Conservation (phyloP, 2,888 invertebrate species). For the Heliconius cydno region DNA sequence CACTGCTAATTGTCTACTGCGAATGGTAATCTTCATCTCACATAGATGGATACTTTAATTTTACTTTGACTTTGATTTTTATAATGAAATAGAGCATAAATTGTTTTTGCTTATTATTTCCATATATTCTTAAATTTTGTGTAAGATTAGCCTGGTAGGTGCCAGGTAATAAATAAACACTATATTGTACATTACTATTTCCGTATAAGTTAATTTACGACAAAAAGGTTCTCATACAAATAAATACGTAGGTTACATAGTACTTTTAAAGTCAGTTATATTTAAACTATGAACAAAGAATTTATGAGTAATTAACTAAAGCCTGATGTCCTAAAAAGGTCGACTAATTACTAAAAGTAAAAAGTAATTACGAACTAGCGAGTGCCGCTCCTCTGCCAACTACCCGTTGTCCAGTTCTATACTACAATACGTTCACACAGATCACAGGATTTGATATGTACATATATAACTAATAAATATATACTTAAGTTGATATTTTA, state of each 20-base stretch:
- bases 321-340: neutral
- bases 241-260: neutral
- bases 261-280: neutral
- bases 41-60: too few species aligned
- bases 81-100: neutral
- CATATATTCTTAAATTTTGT: neutral
- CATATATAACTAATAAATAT: neutral
- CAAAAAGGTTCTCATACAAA: neutral
- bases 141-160: too few species aligned
- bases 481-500: neutral
- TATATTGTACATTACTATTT: too few species aligned
- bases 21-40: neutral
- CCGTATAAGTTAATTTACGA: neutral
- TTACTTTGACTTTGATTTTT: too few species aligned
- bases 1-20: neutral
- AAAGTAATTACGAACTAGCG: slow-evolving; percentile 33
- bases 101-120: neutral
- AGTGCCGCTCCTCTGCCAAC: slow-evolving; percentile 13
- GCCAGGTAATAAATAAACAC: too few species aligned
- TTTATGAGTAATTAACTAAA: neutral
- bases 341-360: slow-evolving; percentile 37
- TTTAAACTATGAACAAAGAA: neutral
- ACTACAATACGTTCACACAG: neutral
- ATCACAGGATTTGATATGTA: neutral
- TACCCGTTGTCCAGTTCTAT: slow-evolving; percentile 16